Base-by-base conservation (phyloP, 2,888 invertebrate species). In the Netelia fuscicornis region DNA sequence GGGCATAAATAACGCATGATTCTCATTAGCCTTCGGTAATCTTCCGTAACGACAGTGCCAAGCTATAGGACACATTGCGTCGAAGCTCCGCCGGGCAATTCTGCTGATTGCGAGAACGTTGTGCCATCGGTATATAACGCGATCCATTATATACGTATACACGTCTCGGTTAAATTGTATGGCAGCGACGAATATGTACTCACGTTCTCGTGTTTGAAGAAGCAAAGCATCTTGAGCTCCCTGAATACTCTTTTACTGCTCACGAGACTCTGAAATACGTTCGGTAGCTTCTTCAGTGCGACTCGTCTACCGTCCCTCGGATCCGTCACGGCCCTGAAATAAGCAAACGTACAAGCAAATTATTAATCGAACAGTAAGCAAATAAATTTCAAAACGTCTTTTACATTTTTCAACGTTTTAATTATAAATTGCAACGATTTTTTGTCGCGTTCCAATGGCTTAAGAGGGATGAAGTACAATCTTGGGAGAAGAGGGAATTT, bases 181-280 rank as follows among this genome's bases (percentile, higher is more conserved):
- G 20, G 13, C 23, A 62, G 42, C 8, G 62, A 37, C 17, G 17
- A 17, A 23, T 76, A 54, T 62, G 62, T 90, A 97, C 98, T 97
- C 95, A 99, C 99, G 95, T 99, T 99, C 95, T 99, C 99, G 95
- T 99, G 99, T 96, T 99, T 98, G 96, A 99, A 99, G 95, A 98
- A 99, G 95, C 98, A 98, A 89, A 99, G 96, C 99, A 99, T 99
- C 95, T 98, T 98, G 93, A 99, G 96, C 95, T 99, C 99, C 90
- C 99, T 96, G 95, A 99, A 99, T 91, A 99, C 99, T 92, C 99
- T 96, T 94, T 99, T 99, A 94, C 99, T 98, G 92, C 99, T 99
- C 92, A 99, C 98, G 94, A 99, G 96, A 93, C 99, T 99, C 95
- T 99, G 99, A 96, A 99, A 99, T 94, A 99, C 99, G 95, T 99